Base-by-base conservation (phyloP, 2,113 vertebrate species). In the Conger conger region DNA sequence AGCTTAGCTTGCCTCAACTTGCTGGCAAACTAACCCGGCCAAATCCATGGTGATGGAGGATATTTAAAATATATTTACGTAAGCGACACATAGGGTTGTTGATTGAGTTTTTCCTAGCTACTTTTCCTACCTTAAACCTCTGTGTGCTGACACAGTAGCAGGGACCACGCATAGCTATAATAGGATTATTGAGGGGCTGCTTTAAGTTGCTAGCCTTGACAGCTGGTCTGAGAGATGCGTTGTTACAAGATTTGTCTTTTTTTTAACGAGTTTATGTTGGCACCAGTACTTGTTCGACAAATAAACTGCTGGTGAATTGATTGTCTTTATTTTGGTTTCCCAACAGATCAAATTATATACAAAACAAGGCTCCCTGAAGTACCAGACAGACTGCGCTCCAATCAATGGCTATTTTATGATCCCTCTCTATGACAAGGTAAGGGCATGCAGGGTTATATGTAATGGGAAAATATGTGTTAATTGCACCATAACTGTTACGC, bases 331-430 rank as follows among this genome's bases (percentile, higher is more conserved):
- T 30, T 17, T 85, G 17, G 88, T 76, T 84, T 82, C 77, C 86
- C 84, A 57, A 4, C 92, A 99, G 98, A 96, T 99, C 85, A 99
- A 99, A 91, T 33, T 99, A 20, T 99, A 99, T 85, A 99, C 98
- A 9, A 99, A 98, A 83, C 98, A 99, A n/a, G 98, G 98, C 9
- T 98, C 97, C 27, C 90, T 99, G 90, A 99, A 99, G 86, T 99
- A 99, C 91, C 98, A 99, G 91, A 99, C 98, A 0, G 98, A 99
- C 63, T 99, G 98, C 80, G 98, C 98, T 80, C 98, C 98, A 1
- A 98, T 98, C 92, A 99, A 99, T 82, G 98, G 98, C 16, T 99
- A 99, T 92, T 99, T 99, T 91, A 99, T 99, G 98, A 99, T 99
- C 92, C 98, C 98, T 27, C 96, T 99, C 17, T 99, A 99, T 84